Evolutionary conservation across 2,113 vertebrate species (phyloP).

Genomic region (Pterocles gutturalis): DNA sequence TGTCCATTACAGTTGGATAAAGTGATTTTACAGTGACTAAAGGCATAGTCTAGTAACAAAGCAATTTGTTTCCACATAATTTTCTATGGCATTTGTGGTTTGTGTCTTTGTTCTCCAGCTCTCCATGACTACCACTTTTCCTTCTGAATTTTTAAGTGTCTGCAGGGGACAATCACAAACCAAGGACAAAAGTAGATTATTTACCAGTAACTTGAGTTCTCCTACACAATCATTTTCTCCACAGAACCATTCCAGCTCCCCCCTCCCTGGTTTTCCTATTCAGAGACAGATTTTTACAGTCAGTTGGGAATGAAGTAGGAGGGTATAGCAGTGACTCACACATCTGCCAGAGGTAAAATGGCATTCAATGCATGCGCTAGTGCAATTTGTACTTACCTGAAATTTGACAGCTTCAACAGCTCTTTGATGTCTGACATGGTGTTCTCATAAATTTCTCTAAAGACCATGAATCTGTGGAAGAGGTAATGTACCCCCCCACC

Average conservation of each 20-base stretch:
- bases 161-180: conserved; percentile 30
- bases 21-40: conserved; percentile 37
- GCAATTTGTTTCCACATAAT: conserved; percentile 37
- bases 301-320: conserved; percentile 64
- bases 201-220: conserved; percentile 63
- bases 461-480: conserved; percentile 52
- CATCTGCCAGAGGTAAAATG: conserved; percentile 63
- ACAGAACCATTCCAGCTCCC: conserved; percentile 15
- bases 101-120: conserved; percentile 39
- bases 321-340: conserved; percentile 64
- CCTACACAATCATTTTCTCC: conserved; percentile 22
- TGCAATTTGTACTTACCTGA: conserved; percentile 75
- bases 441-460: conserved; percentile 41
- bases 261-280: conserved; percentile 14
- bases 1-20: conserved; percentile 14
- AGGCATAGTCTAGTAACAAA: conserved; percentile 18
- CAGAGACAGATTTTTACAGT: conserved; percentile 43
- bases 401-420: conserved; percentile 67
- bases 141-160: conserved; percentile 38
- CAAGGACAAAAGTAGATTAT: conserved; percentile 31
- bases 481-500: background rate
- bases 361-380: conserved; percentile 81
- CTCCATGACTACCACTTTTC: conserved; percentile 33
- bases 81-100: conserved; percentile 48
- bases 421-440: conserved; percentile 50